phyloP scores from a whole-genome alignment of 2,113 vertebrate genomes.

The Falcunculus frontatus region DNA sequence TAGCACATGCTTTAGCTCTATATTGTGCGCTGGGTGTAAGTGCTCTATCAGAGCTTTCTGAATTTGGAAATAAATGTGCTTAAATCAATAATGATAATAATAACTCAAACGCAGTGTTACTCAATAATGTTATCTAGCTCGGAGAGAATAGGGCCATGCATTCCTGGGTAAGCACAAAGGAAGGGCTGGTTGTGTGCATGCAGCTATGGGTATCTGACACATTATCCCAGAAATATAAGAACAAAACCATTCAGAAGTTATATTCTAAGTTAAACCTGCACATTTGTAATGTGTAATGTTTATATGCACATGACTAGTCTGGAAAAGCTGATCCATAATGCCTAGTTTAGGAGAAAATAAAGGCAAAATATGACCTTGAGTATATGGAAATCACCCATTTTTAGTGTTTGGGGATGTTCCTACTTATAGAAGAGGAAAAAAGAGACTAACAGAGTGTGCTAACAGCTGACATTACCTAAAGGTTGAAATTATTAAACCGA shows the following conservation, averaged over 20 bases:
- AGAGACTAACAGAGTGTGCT: background rate
- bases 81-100: background rate
- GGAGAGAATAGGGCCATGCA: background rate
- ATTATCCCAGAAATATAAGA: background rate
- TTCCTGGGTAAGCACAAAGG: background rate
- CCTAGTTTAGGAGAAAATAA: background rate
- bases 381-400: background rate
- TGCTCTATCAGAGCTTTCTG: background rate
- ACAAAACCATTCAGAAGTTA: background rate
- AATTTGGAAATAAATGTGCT: background rate
- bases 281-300: background rate
- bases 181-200: background rate
- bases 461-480: constrained; percentile 25
- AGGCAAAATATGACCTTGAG: background rate
- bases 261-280: background rate
- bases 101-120: background rate
- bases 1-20: background rate
- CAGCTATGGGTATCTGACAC: background rate
- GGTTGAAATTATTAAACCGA: background rate
- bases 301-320: background rate
- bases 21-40: background rate
- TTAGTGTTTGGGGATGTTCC: background rate
- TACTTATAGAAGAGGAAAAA: background rate
- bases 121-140: background rate
- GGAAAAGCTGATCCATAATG: background rate